Percentiles rank a stretch among this genome's conserved stretches.
Evolutionary conservation across 2,113 vertebrate genomes (phyloP).

Genomic region (Numida meleagris): DNA sequence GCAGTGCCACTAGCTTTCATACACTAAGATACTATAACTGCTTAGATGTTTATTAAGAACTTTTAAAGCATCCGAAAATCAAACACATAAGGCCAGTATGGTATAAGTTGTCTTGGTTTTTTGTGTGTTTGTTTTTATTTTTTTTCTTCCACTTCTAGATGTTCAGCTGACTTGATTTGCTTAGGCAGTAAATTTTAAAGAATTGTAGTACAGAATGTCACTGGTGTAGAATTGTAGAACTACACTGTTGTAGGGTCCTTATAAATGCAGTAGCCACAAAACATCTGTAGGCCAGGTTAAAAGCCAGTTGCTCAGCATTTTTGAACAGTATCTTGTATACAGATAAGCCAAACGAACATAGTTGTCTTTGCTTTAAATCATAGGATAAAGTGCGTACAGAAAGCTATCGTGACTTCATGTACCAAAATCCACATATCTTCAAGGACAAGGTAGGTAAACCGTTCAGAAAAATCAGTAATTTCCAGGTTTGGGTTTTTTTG

Average conservation of each 20-base stretch:
- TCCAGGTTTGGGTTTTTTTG: neutral
- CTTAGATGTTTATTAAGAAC: neutral
- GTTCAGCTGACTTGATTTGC: neutral
- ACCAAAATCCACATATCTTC: conserved; percentile 90
- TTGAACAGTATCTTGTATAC: neutral
- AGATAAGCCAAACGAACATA: neutral
- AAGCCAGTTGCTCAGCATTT: neutral
- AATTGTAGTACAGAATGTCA: neutral
- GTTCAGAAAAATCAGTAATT: neutral
- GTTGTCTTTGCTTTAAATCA: neutral
- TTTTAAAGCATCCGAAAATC: neutral
- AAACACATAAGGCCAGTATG: neutral
- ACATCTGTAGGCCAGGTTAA: neutral
- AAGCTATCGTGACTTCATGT: conserved; percentile 95
- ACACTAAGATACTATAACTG: neutral
- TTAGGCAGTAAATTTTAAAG: neutral
- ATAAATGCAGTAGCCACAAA: neutral
- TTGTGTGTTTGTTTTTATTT: neutral
- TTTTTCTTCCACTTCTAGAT: neutral
- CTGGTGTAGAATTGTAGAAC: too few relatives aligned
- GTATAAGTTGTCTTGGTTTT: neutral
- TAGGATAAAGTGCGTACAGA: conserved; percentile 95
- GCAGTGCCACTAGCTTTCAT: neutral
- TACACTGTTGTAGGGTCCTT: neutral
- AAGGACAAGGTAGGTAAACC: conserved; percentile 89